Base-by-base conservation (phyloP, 2,113 vertebrate species). In the Rhizomys pruinosus region DNA sequence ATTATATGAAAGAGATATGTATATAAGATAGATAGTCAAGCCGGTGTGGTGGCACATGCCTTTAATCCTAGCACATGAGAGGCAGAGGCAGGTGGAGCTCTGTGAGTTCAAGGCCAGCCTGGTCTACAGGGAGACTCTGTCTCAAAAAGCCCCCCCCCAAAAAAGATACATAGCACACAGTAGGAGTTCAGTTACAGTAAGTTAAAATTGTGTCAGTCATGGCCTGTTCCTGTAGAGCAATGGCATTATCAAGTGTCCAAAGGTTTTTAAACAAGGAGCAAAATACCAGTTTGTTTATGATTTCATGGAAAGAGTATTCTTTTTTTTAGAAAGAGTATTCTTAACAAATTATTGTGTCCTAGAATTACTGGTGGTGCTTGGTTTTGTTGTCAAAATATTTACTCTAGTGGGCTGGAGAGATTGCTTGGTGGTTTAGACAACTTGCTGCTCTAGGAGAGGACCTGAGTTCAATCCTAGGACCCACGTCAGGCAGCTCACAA, bases 311-410 rank as follows among this genome's bases (percentile, higher is more conserved):
- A 85, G 9, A 79, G 3, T 91, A 87, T 37, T 87, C 44, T 63
- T 52, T n/a, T n/a, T n/a, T n/a, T n/a, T n/a, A n/a, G 25, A 61
- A 92, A 85, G 9, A 79, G 3, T 91, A 87, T 37, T 87, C 44
- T 63, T 52, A 74, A 42, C 57, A 93, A 87, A 72, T 90, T 39
- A 55, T 37, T 22, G 59, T 74, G 44, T 84, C n/a, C 90, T 32
- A 9, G 42, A 59, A 59, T 29, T 72, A 20, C 15, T 34, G 29
- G 25, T 16, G 59, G 12, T 3, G 52, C 25, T 71, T 90, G 86
- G 7, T 89, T 94, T 81, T 93, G 13, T 42, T 86, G 42, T 76
- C 81, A 74, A 80, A 92, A 39, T 37, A 89, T 42, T 95, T 89
- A 64, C 34, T 34, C 72, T 90, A 32, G 11, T 9, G 39, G 23